Evolutionary conservation across 2,797 vertebrate genomes (phyloP), one percentile per base, ranked within the genome.

Genomic region (Champsocephalus esox): DNA sequence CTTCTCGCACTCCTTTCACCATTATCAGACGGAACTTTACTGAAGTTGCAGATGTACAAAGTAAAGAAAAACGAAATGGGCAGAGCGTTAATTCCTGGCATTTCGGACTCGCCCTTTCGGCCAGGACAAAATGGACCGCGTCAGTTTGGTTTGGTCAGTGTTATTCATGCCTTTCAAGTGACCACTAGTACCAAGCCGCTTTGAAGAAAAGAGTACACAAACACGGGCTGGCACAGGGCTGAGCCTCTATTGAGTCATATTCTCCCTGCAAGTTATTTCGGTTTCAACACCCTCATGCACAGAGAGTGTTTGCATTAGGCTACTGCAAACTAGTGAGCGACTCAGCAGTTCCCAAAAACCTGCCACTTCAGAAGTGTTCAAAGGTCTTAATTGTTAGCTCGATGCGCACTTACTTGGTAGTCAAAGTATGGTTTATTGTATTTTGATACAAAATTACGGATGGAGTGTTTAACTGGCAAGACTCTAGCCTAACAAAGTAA

Each of bases 111-210:
- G 84, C 90, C 89, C 88, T 90, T 85, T 83, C 57, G 70, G 83
- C 80, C 84, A 66, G 89, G 84, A 81, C 84, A 73, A 46, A 84
- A 63, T 68, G 86, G 81, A 75, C 70, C 16, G 73, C n/a, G 81
- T 91, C 86, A 77, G 8, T 83, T 74, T 66, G 92, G 89, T 92
- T 90, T 88, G 92, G 92, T 93, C 91, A 87, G 85, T 74, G 72
- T 90, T 90, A 81, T 88, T 91, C 83, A 73, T 75, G 83, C 91
- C 80, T 77, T 84, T 90, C 86, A 90, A 90, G 85, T 85, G 70
- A 91, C 93, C 93, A 64, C 91, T 83, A 83, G 85, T 65, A 66
- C 81, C 85, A 71, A 60, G 75, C 78, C 7, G 75, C 90, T 91
- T 92, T 92, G 92, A 92, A 89, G 90, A 50, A 45, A 10, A 66